phyloP scores from a whole-genome alignment of 2,113 vertebrate species.

The Pseudorectes ferrugineus region DNA sequence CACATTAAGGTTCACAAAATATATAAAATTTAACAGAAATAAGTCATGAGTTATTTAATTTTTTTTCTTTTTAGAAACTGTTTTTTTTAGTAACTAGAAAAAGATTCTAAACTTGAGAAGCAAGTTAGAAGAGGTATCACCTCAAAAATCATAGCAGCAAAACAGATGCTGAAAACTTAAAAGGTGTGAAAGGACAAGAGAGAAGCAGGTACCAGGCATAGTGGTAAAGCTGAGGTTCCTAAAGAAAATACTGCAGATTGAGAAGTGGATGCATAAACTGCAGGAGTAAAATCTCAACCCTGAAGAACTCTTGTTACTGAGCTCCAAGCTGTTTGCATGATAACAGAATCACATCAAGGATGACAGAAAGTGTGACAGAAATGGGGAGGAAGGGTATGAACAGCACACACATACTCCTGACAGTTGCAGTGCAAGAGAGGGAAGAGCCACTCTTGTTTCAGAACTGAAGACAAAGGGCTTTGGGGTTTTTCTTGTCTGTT shows the following conservation, averaged over 20 bases:
- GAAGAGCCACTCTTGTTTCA: neutral
- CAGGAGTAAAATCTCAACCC: neutral
- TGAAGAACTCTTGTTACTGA: neutral
- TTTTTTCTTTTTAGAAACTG: neutral
- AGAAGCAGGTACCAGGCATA: neutral
- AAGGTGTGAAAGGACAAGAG: neutral
- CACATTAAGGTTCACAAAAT: slow-evolving; percentile 66
- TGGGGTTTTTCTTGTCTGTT: neutral
- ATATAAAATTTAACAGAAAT: slow-evolving; percentile 43
- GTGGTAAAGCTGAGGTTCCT: neutral
- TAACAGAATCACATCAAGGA: neutral
- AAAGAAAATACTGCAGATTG: neutral
- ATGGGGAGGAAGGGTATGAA: neutral
- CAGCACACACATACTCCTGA: neutral
- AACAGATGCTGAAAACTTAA: slow-evolving; percentile 15
- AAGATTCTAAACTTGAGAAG: slow-evolving; percentile 10
- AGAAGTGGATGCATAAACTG: neutral
- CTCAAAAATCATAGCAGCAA: slow-evolving; percentile 41
- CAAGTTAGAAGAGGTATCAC: neutral
- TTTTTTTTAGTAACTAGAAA: neutral
- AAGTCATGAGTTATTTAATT: neutral
- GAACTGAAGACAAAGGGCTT: neutral
- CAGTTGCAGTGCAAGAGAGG: neutral
- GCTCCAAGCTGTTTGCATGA: neutral
- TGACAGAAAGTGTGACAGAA: neutral